Evolutionary conservation across 1,140 invertebrate species (phyloP), one percentile per base, ranked within the genome.

Genomic region (Formica exsecta): DNA sequence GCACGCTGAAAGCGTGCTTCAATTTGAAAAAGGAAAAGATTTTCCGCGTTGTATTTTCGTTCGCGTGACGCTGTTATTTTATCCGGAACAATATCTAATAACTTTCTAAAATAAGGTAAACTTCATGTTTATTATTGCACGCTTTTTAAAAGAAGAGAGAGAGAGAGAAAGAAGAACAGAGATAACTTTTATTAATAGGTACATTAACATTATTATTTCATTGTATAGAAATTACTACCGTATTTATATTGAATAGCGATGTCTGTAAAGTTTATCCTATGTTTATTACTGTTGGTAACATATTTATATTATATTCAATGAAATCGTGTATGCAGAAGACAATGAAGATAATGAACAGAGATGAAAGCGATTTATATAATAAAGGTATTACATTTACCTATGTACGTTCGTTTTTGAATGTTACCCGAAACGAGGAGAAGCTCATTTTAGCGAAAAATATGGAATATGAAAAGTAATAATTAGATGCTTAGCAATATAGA

Each of bases 391-490:
- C 57, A 61, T 83, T 62, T 36, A 41, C 0, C 48, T 7, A 2
- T 29, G 32, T 22, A 44, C 9, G 16, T 80, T 29, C 13, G 11
- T 61, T 68, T 80, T 41, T 80, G 16, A 38, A 51, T 41, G 22
- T 38, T 83, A 25, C 29, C 3, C 22, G 16, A 19, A 13, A 22
- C 29, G 22, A 22, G 32, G 11, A 74, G 38, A 83, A 48, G 38
- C 68, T 19, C 19, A 48, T 73, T 83, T 83, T 19, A 48, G 13
- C 22, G 65, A 61, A 44, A 38, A 74, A 25, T 38, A n/a, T 36
- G 11, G 57, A 13, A 48, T 83, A 73, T 62, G 54, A 44, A 44
- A 74, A 44, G 38, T 83, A 74, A 83, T 83, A 81, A 83, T 83
- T 83, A 73, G 54, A 74, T 74, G 54, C 36, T 32, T 36, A 38